Evolutionary conservation across 2,797 vertebrate species (phyloP).

Genomic region (Periophthalmus magnuspinnatus): DNA sequence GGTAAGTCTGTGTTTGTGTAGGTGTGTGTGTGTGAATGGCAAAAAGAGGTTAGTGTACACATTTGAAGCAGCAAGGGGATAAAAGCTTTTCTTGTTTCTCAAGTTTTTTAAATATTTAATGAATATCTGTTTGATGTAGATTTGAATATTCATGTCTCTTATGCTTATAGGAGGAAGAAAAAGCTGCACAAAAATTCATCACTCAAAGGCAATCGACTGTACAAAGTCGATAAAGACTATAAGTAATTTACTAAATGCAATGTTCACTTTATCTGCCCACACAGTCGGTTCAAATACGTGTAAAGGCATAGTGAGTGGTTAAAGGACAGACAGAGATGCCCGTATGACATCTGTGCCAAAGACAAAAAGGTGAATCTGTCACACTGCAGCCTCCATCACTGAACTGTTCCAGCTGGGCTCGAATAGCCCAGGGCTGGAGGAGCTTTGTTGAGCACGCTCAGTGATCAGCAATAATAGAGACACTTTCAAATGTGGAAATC

Average conservation of each 20-base stretch:
- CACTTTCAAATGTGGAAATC: constrained; percentile 67
- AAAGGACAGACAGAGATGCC: not conserved
- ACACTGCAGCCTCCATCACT: constrained; percentile 31
- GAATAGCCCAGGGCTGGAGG: constrained; percentile 30
- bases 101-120: constrained; percentile 78
- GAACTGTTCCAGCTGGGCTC: constrained; percentile 53
- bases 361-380: constrained; percentile 4
- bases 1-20: constrained; percentile 49
- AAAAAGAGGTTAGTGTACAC: constrained; percentile 46
- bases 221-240: not conserved
- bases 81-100: constrained; percentile 75
- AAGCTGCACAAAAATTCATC: constrained; percentile 56
- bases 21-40: constrained; percentile 7
- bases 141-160: constrained; percentile 79
- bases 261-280: not conserved
- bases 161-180: constrained; percentile 69
- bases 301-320: not conserved
- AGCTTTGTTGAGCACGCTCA: constrained; percentile 45
- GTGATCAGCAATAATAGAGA: constrained; percentile 66
- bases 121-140: constrained; percentile 76
- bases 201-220: constrained; percentile 11
- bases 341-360: not conserved
- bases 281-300: not conserved
- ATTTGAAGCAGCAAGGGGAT: constrained; percentile 57
- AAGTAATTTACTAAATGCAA: not conserved